Percentiles rank a stretch among this genome's conserved stretches.
phyloP scores from a whole-genome alignment of 2,113 vertebrate genomes.

The Ciconia stormi region DNA sequence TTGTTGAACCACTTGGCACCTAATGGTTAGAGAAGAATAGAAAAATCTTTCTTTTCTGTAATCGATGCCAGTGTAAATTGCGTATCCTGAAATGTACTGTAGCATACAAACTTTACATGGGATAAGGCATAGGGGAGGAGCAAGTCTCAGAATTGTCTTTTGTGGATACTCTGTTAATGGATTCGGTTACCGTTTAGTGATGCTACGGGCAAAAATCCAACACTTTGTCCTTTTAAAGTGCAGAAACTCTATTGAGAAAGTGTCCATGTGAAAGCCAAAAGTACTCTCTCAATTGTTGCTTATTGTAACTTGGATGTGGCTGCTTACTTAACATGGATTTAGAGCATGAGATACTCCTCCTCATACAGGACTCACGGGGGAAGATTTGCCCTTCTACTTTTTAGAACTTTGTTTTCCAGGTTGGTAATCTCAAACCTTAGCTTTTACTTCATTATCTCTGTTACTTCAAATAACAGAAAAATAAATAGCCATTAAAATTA shows the following conservation, averaged over 20 bases:
- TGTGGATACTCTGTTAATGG: neutral
- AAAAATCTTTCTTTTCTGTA: slow-evolving; percentile 17
- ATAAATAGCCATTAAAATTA: neutral
- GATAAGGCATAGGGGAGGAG: neutral
- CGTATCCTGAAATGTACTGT: neutral
- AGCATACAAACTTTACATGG: neutral
- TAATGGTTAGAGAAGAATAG: slow-evolving; percentile 14
- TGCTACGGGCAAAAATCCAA: neutral
- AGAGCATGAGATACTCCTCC: neutral
- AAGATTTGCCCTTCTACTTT: neutral
- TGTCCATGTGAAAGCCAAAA: neutral
- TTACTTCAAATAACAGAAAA: neutral
- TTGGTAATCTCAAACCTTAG: neutral
- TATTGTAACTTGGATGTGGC: neutral
- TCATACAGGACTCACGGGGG: neutral
- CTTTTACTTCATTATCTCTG: neutral
- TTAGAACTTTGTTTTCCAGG: neutral
- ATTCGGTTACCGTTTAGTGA: neutral
- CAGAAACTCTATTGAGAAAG: neutral
- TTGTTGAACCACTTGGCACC: slow-evolving; percentile 30
- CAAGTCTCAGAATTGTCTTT: neutral
- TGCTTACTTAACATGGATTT: neutral
- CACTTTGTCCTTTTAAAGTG: neutral
- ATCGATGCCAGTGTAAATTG: neutral
- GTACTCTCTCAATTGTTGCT: neutral